Conservation (phyloP, 2,113 vertebrate species). For the Gopherus evgoodei region DNA sequence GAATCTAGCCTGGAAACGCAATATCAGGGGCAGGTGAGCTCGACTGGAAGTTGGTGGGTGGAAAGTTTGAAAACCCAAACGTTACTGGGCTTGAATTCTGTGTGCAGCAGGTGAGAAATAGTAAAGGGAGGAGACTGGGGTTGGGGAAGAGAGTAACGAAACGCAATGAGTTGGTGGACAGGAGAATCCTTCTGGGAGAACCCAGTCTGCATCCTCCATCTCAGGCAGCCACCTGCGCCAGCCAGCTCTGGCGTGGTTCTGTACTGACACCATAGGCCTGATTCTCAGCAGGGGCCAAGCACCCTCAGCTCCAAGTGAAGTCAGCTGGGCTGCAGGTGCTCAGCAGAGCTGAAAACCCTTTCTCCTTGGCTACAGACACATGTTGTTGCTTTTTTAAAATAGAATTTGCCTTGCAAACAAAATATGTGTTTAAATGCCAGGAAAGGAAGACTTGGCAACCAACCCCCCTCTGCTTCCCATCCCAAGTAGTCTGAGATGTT, state of each 20-base stretch:
- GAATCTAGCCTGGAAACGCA: not conserved
- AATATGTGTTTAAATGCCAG: rapidly evolving
- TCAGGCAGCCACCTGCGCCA: not conserved
- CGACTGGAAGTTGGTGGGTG: not conserved
- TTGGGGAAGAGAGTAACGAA: not conserved
- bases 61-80: not conserved
- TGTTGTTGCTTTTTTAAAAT: rapidly evolving
- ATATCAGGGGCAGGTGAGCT: not conserved
- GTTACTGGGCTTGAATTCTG: not conserved
- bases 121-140: not conserved
- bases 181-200: not conserved
- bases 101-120: not conserved
- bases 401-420: not conserved
- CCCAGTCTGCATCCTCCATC: not conserved
- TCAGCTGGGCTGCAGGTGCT: rapidly evolving
- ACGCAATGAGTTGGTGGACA: not conserved
- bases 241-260: not conserved
- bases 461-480: too few relatives aligned
- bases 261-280: not conserved
- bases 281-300: not conserved
- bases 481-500: not conserved
- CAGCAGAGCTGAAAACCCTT: rapidly evolving
- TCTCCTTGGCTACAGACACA: rapidly evolving
- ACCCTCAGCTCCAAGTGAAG: not conserved
- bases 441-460: not conserved